Base-by-base conservation (phyloP, 2,888 invertebrate genomes). In the Atethmia centrago region DNA sequence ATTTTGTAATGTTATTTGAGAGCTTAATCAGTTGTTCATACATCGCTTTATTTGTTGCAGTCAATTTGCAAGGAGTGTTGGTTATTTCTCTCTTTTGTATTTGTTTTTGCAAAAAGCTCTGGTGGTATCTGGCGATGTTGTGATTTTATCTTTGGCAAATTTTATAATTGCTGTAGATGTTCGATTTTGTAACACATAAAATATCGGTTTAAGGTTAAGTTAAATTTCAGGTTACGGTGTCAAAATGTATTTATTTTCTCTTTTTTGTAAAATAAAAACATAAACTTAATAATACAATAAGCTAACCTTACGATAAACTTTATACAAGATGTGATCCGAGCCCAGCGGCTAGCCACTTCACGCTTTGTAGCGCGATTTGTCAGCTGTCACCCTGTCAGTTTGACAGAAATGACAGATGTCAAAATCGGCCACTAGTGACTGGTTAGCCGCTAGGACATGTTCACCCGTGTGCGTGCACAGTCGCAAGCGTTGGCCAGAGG, bases 221-320 rank as follows among this genome's bases (percentile, higher is more conserved):
- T 19, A 25, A 82, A 84, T 76, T 55, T 59, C 71, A 49, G 61
- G n/a, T 81, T 93, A 96, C 96, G 96, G 96, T 96, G 96, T 94
- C 96, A 89, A 96, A 96, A 96, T 96, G 96, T 96, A 96, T 96
- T 96, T 96, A 96, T 90, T 88, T 88, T 86, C 71, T 87, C 93
- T 76, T 93, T 95, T 95, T 94, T 93, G 90, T 90, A 91, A 93
- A 93, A 93, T 93, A 93, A 94, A 95, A 96, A 93, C 92, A 93
- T 93, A 92, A 94, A 92, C 90, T 93, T 94, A 94, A 93, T 87
- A 92, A 87, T 88, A 87, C 92, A 94, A 92, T 95, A 96, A 91
- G 89, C 95, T 96, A 96, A 89, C 85, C 94, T 94, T 95, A 95
- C 86, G 86, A 90, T 93, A 94, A 93, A 95, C 96, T 96, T 96